Evolutionary conservation across 1,140 invertebrate genomes (phyloP), one percentile per base, ranked within the genome.

Genomic region (Ganaspis sp.): DNA sequence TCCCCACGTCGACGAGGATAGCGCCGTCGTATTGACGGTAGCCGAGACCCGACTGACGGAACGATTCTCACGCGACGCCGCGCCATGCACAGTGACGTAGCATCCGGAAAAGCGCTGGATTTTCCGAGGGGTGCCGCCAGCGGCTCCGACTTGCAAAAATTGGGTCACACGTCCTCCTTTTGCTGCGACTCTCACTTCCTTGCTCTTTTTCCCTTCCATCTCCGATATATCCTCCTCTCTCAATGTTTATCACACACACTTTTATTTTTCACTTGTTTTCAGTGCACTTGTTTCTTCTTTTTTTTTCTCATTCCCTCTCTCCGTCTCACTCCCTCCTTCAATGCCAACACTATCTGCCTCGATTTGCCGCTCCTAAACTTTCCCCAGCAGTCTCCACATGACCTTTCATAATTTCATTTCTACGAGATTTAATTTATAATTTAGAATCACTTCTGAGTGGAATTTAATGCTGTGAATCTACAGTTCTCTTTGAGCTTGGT

Each of bases 41-140:
- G 88, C 86, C 88, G 90, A 89, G 89, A 90, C 86, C 89, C 89
- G 88, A 90, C 90, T 90, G 87, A 88, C 86, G 87, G 80, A 85
- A 86, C 85, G 83, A 81, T 79, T 74, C 79, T 76, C 80, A 79
- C 79, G 84, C 84, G 82, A 83, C 84, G 86, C 82, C 81, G 87
- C 87, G 81, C 79, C 77, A 72, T 77, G 83, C 83, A 82, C 89
- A 89, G 88, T 89, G 87, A 88, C 88, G 90, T 90, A 91, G 84
- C 87, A 86, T 87, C 86, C 85, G 88, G 88, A 89, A 89, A 90
- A 88, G 78, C 84, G 72, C 76, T 77, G 85, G 77, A 83, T 87
- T 85, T 87, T 85, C 82, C 84, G 80, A 77, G 77, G 81, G 80
- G 81, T 21, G 64, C 70, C 79, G 45, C 78, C 74, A 74, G 76